Evolutionary conservation across 2,888 invertebrate species (phyloP).

Genomic region (Hirtodrosophila cameraria): DNA sequence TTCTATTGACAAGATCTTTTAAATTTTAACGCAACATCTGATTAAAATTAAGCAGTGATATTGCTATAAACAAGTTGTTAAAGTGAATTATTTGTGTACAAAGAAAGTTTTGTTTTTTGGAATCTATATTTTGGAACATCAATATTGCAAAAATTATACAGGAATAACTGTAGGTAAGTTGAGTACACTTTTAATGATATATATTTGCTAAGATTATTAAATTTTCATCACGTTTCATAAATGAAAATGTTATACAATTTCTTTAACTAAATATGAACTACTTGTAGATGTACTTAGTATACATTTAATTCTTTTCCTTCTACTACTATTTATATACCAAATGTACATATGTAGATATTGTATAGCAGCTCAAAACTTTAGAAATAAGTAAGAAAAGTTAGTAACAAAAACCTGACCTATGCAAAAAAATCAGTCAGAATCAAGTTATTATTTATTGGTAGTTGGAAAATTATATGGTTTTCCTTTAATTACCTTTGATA

Average conservation of each 20-base stretch:
- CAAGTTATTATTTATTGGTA: not conserved
- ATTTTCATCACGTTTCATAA: no score
- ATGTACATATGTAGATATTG: no score
- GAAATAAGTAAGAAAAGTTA: not conserved
- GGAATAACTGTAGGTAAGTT: conserved; percentile 23
- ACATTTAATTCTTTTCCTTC: no score
- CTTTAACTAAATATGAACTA: no score
- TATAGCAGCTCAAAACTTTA: no score
- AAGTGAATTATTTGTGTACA: conserved; percentile 14
- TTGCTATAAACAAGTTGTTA: not conserved
- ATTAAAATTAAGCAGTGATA: not conserved
- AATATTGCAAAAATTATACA: conserved; percentile 1
- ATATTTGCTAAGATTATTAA: no score
- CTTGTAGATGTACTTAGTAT: no score
- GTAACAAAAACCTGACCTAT: conserved; percentile 28
- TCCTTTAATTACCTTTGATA: no score
- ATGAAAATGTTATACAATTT: no score
- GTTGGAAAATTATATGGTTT: not conserved
- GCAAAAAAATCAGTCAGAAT: conserved; percentile 1
- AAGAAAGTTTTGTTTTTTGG: conserved; percentile 23
- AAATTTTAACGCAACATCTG: not conserved
- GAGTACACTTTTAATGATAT: not conserved
- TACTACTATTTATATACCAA: no score
- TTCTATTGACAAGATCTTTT: not conserved
- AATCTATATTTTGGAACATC: not conserved